Percentiles rank a stretch among this genome's conserved stretches.
Conservation (phyloP, 2,113 vertebrate genomes). For the Saguinus midas region DNA sequence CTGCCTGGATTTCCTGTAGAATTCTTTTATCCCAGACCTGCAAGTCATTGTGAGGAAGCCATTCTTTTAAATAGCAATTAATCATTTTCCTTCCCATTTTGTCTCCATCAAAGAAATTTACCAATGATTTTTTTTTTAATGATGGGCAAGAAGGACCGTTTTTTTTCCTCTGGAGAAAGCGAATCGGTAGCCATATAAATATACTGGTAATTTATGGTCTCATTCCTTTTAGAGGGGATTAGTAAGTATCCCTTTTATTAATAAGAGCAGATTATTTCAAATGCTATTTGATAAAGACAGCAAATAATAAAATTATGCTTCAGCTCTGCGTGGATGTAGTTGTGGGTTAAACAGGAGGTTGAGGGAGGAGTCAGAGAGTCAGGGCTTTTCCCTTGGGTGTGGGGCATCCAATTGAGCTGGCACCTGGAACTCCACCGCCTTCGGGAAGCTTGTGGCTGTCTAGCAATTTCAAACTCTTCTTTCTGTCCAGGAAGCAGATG, state of each 20-base stretch:
- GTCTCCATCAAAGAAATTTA: not conserved
- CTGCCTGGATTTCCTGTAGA: slow-evolving; percentile 1
- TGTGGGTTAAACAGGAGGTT: not conserved
- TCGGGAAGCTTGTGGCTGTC: not conserved
- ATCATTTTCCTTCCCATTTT: not conserved
- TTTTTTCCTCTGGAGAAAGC: not conserved
- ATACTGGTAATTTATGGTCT: not conserved
- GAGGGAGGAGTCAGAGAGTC: too few species aligned
- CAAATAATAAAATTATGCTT: not conserved
- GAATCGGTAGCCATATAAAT: slow-evolving; percentile 1
- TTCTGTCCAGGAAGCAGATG: slow-evolving; percentile 65
- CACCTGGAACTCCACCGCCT: not conserved
- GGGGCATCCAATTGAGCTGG: not conserved
- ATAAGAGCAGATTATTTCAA: slow-evolving; percentile 11
- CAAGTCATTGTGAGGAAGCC: slow-evolving; percentile 24
- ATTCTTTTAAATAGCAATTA: not conserved
- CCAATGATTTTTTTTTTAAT: not conserved
- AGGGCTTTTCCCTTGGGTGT: rapidly evolving
- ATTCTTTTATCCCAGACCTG: not conserved
- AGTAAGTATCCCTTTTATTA: slow-evolving; percentile 24
- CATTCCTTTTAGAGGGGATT: not conserved
- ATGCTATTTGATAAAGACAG: not conserved
- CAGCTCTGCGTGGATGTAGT: not conserved
- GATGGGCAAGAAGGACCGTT: not conserved
- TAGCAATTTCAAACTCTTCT: slow-evolving; percentile 28